Evolutionary conservation across 2,888 invertebrate species (phyloP).

Genomic region (Schizotus pectinicornis): DNA sequence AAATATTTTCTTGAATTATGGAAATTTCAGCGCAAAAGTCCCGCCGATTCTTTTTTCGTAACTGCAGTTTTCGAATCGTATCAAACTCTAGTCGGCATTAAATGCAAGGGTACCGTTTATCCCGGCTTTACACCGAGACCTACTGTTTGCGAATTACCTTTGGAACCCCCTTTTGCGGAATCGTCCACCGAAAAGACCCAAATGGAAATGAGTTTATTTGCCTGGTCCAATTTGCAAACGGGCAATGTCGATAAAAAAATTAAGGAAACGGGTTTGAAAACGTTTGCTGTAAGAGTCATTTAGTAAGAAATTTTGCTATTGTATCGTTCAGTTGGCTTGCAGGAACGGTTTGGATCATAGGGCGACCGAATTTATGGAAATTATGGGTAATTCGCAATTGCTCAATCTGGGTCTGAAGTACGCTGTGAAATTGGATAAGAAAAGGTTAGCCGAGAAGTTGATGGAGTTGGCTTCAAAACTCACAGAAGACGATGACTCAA

Average conservation of each 20-base stretch:
- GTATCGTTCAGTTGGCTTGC: constrained; percentile 75
- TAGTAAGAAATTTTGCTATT: constrained; percentile 5
- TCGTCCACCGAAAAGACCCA: constrained; percentile 77
- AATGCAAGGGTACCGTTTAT: constrained; percentile 88
- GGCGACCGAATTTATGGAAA: constrained; percentile 84
- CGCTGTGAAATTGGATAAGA: constrained; percentile 77
- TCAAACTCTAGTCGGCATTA: constrained; percentile 79
- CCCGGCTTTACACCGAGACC: constrained; percentile 89
- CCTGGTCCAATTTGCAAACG: constrained; percentile 67
- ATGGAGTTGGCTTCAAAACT: constrained; percentile 49
- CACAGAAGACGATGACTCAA: constrained; percentile 35
- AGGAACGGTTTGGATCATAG: constrained; percentile 83
- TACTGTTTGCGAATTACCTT: constrained; percentile 75
- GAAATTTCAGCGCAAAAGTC: constrained; percentile 64
- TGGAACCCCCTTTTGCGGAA: constrained; percentile 62
- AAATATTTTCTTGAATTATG: constrained; percentile 3
- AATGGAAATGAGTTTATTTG: constrained; percentile 77
- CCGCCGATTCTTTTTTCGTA: constrained; percentile 77
- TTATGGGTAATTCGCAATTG: constrained; percentile 78
- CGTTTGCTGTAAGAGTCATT: constrained; percentile 77
- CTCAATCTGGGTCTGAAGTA: constrained; percentile 88
- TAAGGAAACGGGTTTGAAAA: constrained; percentile 82
- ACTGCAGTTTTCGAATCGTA: constrained; percentile 79
- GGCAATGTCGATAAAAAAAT: constrained; percentile 71
- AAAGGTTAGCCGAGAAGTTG: constrained; percentile 80